These are phyloP conservation scores for Xenopus tropicalis DNA, from an alignment of 2,113 vertebrate genomes.

Conservation along the genomic window UCB_Xtro_10.0 CM004443.2:131316501-131317000, in stretches of 20 bases:
- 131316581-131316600: conserved; percentile 12
- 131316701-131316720: conserved; percentile 10
- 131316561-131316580: too few species aligned
- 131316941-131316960: too few species aligned
- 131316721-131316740: conserved; percentile 22
- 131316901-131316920: too few species aligned
- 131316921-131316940: too few species aligned
- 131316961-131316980: too few species aligned
- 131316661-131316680: conserved; percentile 32
- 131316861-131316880: conserved; percentile 12
- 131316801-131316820: conserved; percentile 42
- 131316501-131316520: too few species aligned
- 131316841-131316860: conserved; percentile 13
- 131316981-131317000: too few species aligned
- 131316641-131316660: conserved; percentile 30
- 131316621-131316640: conserved; percentile 25
- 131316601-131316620: conserved; percentile 18
- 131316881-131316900: not conserved
- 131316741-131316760: conserved; percentile 7
- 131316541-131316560: too few species aligned
- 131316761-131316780: conserved; percentile 23
- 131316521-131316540: too few species aligned
- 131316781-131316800: conserved; percentile 17
- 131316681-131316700: conserved; percentile 23
- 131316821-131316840: conserved; percentile 37